Evolutionary conservation across 2,797 vertebrate species (phyloP), one percentile per base, ranked within the genome.

Genomic region (Pseudomugil tenellus): DNA sequence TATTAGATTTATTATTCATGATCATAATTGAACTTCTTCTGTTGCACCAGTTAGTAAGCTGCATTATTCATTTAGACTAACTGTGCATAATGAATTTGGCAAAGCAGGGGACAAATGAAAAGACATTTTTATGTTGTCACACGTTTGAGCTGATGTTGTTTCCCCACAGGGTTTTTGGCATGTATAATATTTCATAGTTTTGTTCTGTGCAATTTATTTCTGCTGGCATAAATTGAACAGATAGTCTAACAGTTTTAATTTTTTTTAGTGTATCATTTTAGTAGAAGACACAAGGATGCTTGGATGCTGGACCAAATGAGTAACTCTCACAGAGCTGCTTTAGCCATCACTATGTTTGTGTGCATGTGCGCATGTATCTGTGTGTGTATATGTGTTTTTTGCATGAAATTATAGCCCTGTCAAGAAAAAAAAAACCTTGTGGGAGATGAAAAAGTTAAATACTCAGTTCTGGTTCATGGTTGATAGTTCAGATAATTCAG

Each of bases 1-100:
- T 84, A 76, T 81, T 67, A 78, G 59, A 87, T 91, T 67, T 84
- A 89, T 92, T 90, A 93, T 91, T 89, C 71, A 92, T 90, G 76
- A 60, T 70, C 67, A 89, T 83, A 87, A 91, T 90, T 91, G 84
- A 91, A 91, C 84, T 68, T 84, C 77, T 84, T 89, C 87, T 91
- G 87, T 91, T 79, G 84, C 88, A 84, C 81, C 83, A 87, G 91
- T 91, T 86, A 85, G 77, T 87, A 71, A 76, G 67, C 76, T 90
- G 79, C 88, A 91, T 92, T 90, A 93, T 91, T 91, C 84, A 92
- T 89, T 70, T 74, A 74, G 84, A 87, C 59, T 73, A 79, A 79
- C 67, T 77, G 81, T 89, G 84, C 81, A 92, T 93, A 91, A 93
- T 91, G 72, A 90, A 91, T 91, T 80, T 70, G 63, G 62, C 63